Evolutionary conservation across 2,888 invertebrate species (phyloP).

Genomic region (Liodrosophila aerea): DNA sequence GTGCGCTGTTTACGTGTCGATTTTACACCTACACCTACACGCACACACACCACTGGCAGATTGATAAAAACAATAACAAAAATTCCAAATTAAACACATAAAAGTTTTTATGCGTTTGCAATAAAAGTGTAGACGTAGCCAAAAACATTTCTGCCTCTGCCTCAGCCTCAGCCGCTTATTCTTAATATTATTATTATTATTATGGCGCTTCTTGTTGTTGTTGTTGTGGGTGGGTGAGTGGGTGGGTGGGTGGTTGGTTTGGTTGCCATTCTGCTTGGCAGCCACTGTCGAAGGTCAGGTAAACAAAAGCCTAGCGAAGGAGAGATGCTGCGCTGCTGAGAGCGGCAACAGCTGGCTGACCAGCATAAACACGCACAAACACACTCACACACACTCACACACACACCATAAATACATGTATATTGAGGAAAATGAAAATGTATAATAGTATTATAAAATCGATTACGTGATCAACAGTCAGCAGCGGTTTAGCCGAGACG

Average conservation of each 20-base stretch:
- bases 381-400: constrained; percentile 10
- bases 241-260: no score
- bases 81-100: constrained; percentile 79
- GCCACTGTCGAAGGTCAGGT: constrained; percentile 70
- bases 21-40: constrained; percentile 57
- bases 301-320: constrained; percentile 53
- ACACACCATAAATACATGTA: constrained; percentile 14
- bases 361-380: constrained; percentile 20
- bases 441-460: constrained; percentile 68
- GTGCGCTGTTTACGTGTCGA: constrained; percentile 57
- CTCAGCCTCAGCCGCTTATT: background rate
- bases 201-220: constrained; percentile 15
- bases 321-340: constrained; percentile 5
- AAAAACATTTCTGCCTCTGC: constrained; percentile 20
- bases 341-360: constrained; percentile 59
- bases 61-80: constrained; percentile 79
- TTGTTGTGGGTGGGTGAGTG: constrained; percentile 24
- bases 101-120: constrained; percentile 74
- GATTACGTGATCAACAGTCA: constrained; percentile 70
- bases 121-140: constrained; percentile 72
- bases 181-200: constrained; percentile 21
- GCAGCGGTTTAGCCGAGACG: constrained; percentile 60
- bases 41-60: constrained; percentile 43
- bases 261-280: constrained; percentile 52
- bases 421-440: constrained; percentile 6